Percentiles rank a stretch among this genome's conserved stretches.
These are phyloP conservation scores for Meiosimyza decipiens DNA, from an alignment of 2,888 invertebrate genomes.

Conservation along the genomic window DNA sequence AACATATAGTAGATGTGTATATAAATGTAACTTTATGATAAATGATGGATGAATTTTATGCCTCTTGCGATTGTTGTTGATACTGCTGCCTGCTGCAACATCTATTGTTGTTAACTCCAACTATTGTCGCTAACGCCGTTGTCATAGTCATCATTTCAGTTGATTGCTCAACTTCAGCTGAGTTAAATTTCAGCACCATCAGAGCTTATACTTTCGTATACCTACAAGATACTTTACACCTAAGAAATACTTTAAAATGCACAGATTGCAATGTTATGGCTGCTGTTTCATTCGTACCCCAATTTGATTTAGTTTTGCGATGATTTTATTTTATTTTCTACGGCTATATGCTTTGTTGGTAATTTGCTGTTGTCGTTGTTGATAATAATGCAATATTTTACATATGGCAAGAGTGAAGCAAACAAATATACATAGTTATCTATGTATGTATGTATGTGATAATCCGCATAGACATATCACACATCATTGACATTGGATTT, in stretches of 20 bases:
- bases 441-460: slow-evolving; percentile 5
- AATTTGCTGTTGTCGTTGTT: slow-evolving; percentile 11
- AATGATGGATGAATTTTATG: slow-evolving; percentile 37
- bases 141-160: slow-evolving; percentile 18
- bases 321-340: neutral
- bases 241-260: slow-evolving; percentile 27
- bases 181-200: slow-evolving; percentile 1
- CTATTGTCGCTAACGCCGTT: neutral
- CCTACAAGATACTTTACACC: slow-evolving; percentile 16
- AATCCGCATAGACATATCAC: slow-evolving; percentile 26
- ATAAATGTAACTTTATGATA: neutral
- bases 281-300: no score
- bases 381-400: slow-evolving; percentile 28
- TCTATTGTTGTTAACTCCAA: neutral
- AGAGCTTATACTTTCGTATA: neutral
- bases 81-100: neutral
- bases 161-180: slow-evolving; percentile 31
- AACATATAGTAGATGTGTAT: neutral
- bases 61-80: slow-evolving; percentile 1
- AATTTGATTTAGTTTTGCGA: neutral
- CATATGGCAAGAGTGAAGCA: neutral
- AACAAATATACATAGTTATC: neutral
- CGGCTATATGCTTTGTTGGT: neutral
- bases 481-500: slow-evolving; percentile 38
- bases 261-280: slow-evolving; percentile 23